phyloP scores from a whole-genome alignment of 2,888 invertebrate species.

The Ceriagrion tenellum region DNA sequence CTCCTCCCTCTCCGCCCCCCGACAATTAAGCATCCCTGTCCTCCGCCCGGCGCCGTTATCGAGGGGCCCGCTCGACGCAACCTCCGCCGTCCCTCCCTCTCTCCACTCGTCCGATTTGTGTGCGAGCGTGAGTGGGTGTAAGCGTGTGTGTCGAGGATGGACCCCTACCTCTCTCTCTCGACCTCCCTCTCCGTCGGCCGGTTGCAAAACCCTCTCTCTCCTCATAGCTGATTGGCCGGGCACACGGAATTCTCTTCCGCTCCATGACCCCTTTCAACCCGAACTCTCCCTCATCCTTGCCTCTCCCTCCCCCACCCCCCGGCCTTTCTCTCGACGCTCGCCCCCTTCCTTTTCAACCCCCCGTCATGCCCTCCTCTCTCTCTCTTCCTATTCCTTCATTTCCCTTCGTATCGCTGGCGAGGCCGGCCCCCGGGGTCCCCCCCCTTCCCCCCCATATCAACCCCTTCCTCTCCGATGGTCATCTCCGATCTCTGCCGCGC shows the following conservation, averaged over 20 bases:
- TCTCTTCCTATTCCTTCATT: background rate
- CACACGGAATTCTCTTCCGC: constrained; percentile 59
- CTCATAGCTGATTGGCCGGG: constrained; percentile 49
- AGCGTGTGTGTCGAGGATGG: background rate
- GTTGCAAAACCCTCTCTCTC: background rate
- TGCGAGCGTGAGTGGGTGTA: background rate
- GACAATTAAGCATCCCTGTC: constrained; percentile 30
- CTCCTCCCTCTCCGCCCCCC: background rate
- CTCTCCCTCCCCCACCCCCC: background rate
- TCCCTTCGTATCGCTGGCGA: background rate
- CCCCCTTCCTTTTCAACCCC: background rate
- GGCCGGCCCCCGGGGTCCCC: background rate
- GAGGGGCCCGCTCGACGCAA: background rate
- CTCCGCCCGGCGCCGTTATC: background rate
- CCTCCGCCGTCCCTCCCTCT: background rate
- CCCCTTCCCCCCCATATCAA: background rate
- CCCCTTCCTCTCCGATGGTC: constrained; percentile 38
- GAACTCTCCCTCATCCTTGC: background rate
- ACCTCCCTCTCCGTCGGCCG: background rate
- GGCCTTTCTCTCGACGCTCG: background rate
- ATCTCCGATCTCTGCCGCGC: background rate
- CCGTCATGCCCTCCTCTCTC: background rate
- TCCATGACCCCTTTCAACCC: constrained; percentile 48
- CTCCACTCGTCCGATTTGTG: too few relatives aligned
- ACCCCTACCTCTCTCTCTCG: background rate